Base-by-base conservation (phyloP, 2,797 vertebrate species). In the Semaprochilodus insignis region DNA sequence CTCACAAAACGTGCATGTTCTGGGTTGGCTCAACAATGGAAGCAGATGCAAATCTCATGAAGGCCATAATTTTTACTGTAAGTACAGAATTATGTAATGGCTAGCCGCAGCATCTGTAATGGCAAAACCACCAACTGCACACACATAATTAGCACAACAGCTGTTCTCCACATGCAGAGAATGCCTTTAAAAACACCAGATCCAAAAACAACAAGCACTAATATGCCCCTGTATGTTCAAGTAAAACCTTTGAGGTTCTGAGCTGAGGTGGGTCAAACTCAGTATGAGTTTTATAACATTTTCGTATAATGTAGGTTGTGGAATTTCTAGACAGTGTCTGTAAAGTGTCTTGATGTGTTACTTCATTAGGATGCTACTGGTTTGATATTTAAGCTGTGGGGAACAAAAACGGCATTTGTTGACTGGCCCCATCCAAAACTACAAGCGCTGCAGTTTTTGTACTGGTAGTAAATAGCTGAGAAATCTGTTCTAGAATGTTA, bases 71-170 rank as follows among this genome's bases (percentile, higher is more conserved):
- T 65, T 80, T 70, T 84, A 85, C 77, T 85, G 82, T 85, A 83
- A 84, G 70, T 79, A 75, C 67, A 75, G 36, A 69, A 84, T 80
- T 78, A 86, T 79, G 77, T 85, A 87, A 87, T 82, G 80, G 52
- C 67, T 77, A 80, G 69, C 81, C 87, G 82, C 74, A 76, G 81
- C 59, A 78, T 69, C 60, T 65, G 66, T 74, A 82, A 87, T 74
- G 81, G 63, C 71, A 81, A 72, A 86, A 81, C 82, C 84, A 83
- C 79, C 77, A 73, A 83, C 44, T 54, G 52, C 75, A 62, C 63
- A 69, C 59, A 72, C 65, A 74, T 85, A 85, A 89, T 86, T 83
- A 86, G 82, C 73, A 65, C 48, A 72, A 44, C 83, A 87, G 85
- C 78, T 87, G 87, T 82, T 73, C 63, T 25, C 63, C 66, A 83